phyloP scores from a whole-genome alignment of 2,797 vertebrate genomes.

The Trematomus bernacchii region DNA sequence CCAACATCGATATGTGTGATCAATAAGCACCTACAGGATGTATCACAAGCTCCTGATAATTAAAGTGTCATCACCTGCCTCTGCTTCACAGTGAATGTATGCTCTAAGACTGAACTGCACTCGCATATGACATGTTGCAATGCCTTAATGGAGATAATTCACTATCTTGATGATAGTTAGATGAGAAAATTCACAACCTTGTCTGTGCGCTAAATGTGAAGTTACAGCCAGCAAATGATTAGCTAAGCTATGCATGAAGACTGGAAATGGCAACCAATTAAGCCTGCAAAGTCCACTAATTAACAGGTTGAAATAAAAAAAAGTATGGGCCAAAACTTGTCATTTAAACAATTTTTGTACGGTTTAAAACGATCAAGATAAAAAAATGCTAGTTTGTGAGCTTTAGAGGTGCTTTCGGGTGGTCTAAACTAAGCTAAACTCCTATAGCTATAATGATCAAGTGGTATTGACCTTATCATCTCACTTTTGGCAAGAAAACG shows the following conservation, averaged over 20 bases:
- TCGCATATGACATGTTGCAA: not conserved
- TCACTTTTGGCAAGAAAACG: too few relatives aligned
- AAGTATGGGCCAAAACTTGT: too few relatives aligned
- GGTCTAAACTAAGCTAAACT: not conserved
- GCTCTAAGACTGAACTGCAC: not conserved
- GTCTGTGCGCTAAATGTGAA: not conserved
- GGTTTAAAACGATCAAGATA: too few relatives aligned
- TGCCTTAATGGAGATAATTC: not conserved
- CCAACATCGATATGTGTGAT: not conserved
- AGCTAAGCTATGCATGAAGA: not conserved
- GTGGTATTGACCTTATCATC: not conserved
- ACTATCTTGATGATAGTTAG: not conserved
- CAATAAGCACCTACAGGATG: slow-evolving; percentile 11
- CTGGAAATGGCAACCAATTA: not conserved
- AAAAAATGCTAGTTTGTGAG: too few relatives aligned
- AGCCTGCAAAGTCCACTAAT: not conserved
- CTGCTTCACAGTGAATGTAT: not conserved
- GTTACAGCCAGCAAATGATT: not conserved
- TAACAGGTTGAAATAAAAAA: too few relatives aligned
- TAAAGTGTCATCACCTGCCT: slow-evolving; percentile 6
- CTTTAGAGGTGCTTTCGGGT: too few relatives aligned
- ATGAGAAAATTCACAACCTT: not conserved
- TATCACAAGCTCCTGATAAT: slow-evolving; percentile 17
- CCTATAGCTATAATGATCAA: not conserved
- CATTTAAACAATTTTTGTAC: too few relatives aligned